Evolutionary conservation across 2,113 vertebrate species (phyloP), one percentile per base, ranked within the genome.

Genomic region (Quiscalus mexicanus): DNA sequence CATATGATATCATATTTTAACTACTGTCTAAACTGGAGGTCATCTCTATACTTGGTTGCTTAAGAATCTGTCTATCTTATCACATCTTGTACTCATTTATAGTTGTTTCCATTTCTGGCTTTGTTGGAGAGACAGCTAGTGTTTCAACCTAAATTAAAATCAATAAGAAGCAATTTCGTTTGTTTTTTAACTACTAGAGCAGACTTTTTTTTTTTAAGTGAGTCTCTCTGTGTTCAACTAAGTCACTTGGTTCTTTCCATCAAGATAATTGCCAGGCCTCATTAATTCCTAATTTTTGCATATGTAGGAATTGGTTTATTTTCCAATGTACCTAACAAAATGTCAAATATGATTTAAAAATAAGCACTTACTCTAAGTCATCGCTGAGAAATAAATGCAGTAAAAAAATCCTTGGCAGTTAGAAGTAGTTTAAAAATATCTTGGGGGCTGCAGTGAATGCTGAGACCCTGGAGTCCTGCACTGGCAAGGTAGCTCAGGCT

Each of bases 131-230:
- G 93, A 97, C 90, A 94, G 96, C 95, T 93, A 93, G 92, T 93
- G 85, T 97, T 97, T 96, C 95, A 95, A 76, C 89, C 82, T 96
- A 97, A 97, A 98, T 98, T 98, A 97, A 98, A 98, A 98, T 98
- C 98, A 97, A 97, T 98, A 96, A 93, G 94, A 96, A 96, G 94
- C 96, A 96, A 97, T 98, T 98, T 97, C 52, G 85, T 97, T 98
- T 97, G 96, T 97, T 97, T 98, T 97, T 97, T 97, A 98, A 97
- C 97, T 96, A 94, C 25, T 62, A 71, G 94, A 96, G 87, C 74
- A 87, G 67, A 73, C 39, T 24, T 69, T 94, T 94, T 71, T 78
- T 67, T 75, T 77, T 84, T 91, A 58, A 82, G 74, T 84, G 73
- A 93, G 84, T 68, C 59, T 41, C 70, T 81, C 39, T 95, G 28